Base-by-base conservation (phyloP, 1,140 invertebrate species). In the Pogonognathellus flavescens region DNA sequence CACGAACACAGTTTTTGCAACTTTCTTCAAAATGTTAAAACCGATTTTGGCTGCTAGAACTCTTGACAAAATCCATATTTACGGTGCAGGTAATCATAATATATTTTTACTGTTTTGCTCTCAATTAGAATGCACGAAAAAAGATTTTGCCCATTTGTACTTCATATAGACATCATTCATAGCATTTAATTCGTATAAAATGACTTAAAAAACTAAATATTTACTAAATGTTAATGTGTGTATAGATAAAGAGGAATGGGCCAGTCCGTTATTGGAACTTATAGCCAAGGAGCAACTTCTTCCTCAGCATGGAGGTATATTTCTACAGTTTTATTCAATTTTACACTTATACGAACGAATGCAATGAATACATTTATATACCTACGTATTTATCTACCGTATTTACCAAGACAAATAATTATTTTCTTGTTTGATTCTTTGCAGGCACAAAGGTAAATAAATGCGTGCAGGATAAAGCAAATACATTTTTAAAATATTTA, bases 1-100 rank as follows among this genome's bases (percentile, higher is more conserved):
- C 14, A 57, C 31, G 22, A 60, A 49, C 16, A 9, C 50, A 18
- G 81, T 62, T 62, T 82, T 82, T 18, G 0, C 0, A 49, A 18
- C 53, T 10, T 59, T 82, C 10, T 82, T 82, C 20, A 82, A 82
- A 60, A 2, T 82, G 25, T 0, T 62, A 0, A 82, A 82, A 62
- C 81, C 81, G 0, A 14, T 82, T 8, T 18, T 82, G 22, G 81
- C 81, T 1, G 25, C 20, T 16, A 60, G 57, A 10, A 82, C 81
- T 5, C 22, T 82, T 16, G 41, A 22, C 5, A 82, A 82, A 31
- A 82, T 82, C 22, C 16, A 59, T 18, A 62, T 57, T 25, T 82
- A 62, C 10, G 81, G 81, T 41, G 31, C 31, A 41, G 31, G 1
- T 41, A 41, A 41, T 41, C n/a, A n/a, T 41, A 41, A 41, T 41